Evolutionary conservation across 2,113 vertebrate genomes (phyloP).

Genomic region (Synchiropus splendidus): DNA sequence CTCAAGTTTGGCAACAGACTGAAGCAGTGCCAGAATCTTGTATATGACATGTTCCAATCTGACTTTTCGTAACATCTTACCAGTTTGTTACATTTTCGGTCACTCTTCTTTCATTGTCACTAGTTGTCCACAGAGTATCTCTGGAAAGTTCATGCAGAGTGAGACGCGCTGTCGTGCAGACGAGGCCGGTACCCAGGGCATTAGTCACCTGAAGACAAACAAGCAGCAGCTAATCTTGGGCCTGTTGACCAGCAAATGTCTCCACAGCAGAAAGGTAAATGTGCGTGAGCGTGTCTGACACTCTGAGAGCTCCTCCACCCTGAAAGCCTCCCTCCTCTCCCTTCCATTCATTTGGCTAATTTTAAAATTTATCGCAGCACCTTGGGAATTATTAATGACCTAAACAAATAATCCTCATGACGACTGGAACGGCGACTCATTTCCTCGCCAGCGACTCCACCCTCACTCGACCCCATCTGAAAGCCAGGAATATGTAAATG

Average conservation of each 20-base stretch:
- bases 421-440: conserved; percentile 61
- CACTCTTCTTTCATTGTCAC: not conserved
- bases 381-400: conserved; percentile 73
- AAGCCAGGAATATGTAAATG: conserved; percentile 82
- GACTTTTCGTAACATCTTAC: too few relatives aligned
- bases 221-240: conserved; percentile 43
- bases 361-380: conserved; percentile 62
- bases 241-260: conserved; percentile 46
- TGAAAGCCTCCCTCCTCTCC: conserved; percentile 1
- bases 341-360: conserved; percentile 52
- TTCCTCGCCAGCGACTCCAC: conserved; percentile 31
- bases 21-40: too few relatives aligned
- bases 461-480: conserved; percentile 38
- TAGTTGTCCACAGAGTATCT: not conserved
- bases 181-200: not conserved
- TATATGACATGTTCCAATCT: too few relatives aligned
- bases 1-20: too few relatives aligned
- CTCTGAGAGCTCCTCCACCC: conserved; percentile 11
- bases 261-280: conserved; percentile 11
- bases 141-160: conserved; percentile 38
- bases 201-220: conserved; percentile 52
- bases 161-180: not conserved
- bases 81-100: too few relatives aligned
- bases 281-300: conserved; percentile 21
- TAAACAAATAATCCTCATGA: conserved; percentile 72